Percentiles rank a stretch among this genome's conserved stretches.
phyloP scores from a whole-genome alignment of 1,140 invertebrate genomes.

The Carposina sasakii region DNA sequence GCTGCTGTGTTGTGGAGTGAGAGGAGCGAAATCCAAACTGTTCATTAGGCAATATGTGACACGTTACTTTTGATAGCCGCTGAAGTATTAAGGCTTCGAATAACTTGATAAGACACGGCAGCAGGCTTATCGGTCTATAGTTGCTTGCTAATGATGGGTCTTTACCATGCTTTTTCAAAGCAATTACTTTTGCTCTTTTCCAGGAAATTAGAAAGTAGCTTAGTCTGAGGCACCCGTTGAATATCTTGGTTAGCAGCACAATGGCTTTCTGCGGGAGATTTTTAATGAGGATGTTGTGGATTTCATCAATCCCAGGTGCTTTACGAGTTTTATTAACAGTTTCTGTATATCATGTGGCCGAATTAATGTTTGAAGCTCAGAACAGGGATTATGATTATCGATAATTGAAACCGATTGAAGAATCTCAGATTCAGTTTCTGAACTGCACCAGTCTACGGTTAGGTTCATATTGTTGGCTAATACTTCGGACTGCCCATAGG shows the following conservation, averaged over 20 bases:
- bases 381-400: no score
- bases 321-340: not conserved
- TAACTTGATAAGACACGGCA: not conserved
- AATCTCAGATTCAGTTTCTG: no score
- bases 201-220: not conserved
- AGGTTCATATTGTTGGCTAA: slow-evolving; percentile 2
- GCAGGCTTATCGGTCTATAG: slow-evolving; percentile 8
- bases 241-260: not conserved
- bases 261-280: not conserved
- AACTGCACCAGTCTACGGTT: not conserved
- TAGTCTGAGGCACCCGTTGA: not conserved
- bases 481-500: not conserved
- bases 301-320: not conserved
- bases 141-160: not conserved
- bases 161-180: slow-evolving; percentile 1
- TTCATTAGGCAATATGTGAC: not conserved
- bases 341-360: not conserved
- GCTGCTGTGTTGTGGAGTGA: slow-evolving; percentile 1
- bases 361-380: no score
- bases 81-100: not conserved
- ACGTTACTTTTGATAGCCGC: not conserved
- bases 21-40: not conserved
- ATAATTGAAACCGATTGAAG: no score
- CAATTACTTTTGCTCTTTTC: slow-evolving; percentile 5
- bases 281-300: not conserved